Evolutionary conservation across 2,797 vertebrate species (phyloP), one percentile per base, ranked within the genome.

Genomic region (Novumbra hubbsi): DNA sequence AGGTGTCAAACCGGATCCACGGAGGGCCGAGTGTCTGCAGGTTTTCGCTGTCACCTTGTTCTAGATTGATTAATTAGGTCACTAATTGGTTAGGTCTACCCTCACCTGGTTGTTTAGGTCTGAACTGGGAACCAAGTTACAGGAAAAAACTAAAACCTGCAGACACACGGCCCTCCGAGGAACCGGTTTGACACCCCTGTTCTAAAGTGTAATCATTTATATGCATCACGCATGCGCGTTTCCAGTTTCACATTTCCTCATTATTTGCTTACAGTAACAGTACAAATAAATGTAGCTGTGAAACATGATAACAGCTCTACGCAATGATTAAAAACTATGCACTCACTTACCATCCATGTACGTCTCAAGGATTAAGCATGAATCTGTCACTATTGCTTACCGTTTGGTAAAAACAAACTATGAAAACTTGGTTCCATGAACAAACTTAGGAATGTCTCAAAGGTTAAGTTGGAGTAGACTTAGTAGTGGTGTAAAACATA

Each of bases 381-480:
- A 52, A 70, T 86, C 80, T 73, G 73, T 80, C 78, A 84, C 24
- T 19, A 73, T 30, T 49, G 41, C 28, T 30, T 74, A 60, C 55
- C 8, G 8, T 12, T 66, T 8, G 1, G 80, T 79, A 50, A 49
- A 76, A 27, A 72, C 50, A 73, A 72, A 66, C 24, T 17, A 72
- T 80, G 79, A 79, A 8, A 19, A 87, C 78, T 80, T 85, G 75
- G 77, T 85, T 88, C 77, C 73, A 71, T 72, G 32, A 30, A 70
- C 76, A 78, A 16, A 17, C 60, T 21, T 66, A 84, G 90, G 91
- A 92, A 92, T 92, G 91, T 91, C 85, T 82, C n/a, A 71, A 79
- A 88, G 76, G 48, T 82, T 79, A 81, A 62, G 1, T 67, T 65
- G 81, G 50, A 28, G 60, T 71, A 68, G 30, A 24, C 55, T 45